Evolutionary conservation across 37 sponge, comb jelly and placozoan species (phyloP), one percentile per base, ranked within the genome.

Genomic region (Mnemiopsis leidyi): DNA sequence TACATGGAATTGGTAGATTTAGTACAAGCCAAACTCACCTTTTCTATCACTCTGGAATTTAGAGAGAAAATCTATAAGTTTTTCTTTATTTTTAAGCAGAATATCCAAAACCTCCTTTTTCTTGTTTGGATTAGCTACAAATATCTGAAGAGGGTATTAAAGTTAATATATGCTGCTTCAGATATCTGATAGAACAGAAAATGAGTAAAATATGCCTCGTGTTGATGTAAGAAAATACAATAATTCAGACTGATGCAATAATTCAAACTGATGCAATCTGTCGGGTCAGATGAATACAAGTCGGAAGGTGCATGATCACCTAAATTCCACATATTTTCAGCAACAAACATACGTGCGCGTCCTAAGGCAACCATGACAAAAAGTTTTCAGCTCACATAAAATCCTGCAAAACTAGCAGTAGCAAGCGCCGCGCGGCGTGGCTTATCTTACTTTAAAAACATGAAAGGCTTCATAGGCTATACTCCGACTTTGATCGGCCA

Each of bases 401-500:
- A 92, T 38, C 24, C 23, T 23, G 13, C n/a, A 93, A 40, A 83
- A 93, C 69, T 16, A 93, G 82, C 39, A 32, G 88, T 76, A 77
- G 37, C 26, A 16, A n/a, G 68, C 79, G 79, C 79, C 79, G 79
- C 79, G 79, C 79, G 33, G 68, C 73, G 7, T 23, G 23, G 25
- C 24, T 26, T 71, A 38, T 68, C 48, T 33, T 33, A 97, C 97
- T 94, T 99, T 99, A 94, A 99, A 99, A 3, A 99, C 99, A 69
- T 99, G 99, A 93, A 99, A 99, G 38, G 99, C 99, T 83, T 99
- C 99, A 94, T 96, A 99, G 76, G 97, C 98, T 31, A 99, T 99
- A 79, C 96, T 97, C 35, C 96, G 95, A 69, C 96, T 96, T 16
- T 69, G 85, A 69, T 99, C 98, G 16, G 94, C 82, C 32, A 99